These are phyloP conservation scores for Drosophila littoralis DNA, from an alignment of 1,140 invertebrate genomes.

Conservation along the genomic window DNA sequence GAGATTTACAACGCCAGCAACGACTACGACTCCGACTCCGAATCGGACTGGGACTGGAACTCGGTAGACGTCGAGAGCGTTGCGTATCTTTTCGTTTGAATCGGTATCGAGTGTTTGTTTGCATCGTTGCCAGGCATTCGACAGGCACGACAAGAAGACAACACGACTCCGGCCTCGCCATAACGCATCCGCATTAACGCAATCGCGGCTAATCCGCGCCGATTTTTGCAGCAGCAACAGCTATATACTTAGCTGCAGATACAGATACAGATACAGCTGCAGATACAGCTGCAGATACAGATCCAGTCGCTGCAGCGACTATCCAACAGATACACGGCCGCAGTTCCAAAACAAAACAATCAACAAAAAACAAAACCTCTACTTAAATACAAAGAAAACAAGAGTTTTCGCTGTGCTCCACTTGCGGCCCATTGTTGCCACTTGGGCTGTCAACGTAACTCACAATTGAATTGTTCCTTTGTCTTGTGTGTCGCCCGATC, in stretches of 20 bases:
- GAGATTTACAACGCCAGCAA: constrained; percentile 74
- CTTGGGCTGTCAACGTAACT: constrained; percentile 71
- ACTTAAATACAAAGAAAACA: constrained; percentile 11
- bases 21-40: constrained; percentile 16
- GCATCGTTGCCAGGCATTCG: constrained; percentile 51
- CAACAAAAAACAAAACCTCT: neutral
- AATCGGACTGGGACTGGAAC: constrained; percentile 10
- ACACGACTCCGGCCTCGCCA: constrained; percentile 45
- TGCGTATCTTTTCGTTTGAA: constrained; percentile 56
- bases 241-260: neutral
- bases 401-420: constrained; percentile 54
- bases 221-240: constrained; percentile 7
- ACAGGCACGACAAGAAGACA: constrained; percentile 47
- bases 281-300: no score
- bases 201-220: constrained; percentile 48
- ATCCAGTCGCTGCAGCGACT: no score
- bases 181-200: constrained; percentile 36
- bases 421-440: constrained; percentile 68
- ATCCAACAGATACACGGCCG: constrained; percentile 15
- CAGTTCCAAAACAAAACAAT: neutral
- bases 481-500: constrained; percentile 23
- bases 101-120: constrained; percentile 35
- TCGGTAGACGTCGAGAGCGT: constrained; percentile 16
- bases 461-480: constrained; percentile 83
- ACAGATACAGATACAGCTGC: no score